Evolutionary conservation across 2,113 vertebrate species (phyloP).

Genomic region (Scomber colias): DNA sequence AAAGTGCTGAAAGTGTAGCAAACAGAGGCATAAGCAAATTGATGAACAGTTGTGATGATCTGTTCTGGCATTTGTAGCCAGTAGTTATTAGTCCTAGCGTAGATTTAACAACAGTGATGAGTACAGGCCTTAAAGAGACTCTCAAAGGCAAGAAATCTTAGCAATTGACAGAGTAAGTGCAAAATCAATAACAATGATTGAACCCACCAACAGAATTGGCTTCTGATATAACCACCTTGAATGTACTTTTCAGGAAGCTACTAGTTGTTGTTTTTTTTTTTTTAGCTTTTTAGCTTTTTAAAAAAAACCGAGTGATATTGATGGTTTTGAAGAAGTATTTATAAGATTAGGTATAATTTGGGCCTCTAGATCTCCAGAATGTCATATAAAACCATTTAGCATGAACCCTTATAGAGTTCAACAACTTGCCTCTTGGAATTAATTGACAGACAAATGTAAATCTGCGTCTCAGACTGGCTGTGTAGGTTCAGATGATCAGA

Average conservation of each 20-base stretch:
- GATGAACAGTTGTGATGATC: background rate
- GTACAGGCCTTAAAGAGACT: background rate
- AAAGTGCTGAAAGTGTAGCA: background rate
- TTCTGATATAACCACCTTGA: too few relatives aligned
- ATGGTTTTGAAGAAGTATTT: background rate
- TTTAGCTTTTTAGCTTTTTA: too few relatives aligned
- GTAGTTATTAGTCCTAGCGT: background rate
- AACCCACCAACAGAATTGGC: too few relatives aligned
- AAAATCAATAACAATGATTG: too few relatives aligned
- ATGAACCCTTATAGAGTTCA: background rate
- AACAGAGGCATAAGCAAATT: background rate
- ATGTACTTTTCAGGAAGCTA: background rate
- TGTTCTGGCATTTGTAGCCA: background rate
- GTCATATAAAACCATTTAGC: background rate
- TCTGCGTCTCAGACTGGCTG: conserved; percentile 6
- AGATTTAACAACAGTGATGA: too few relatives aligned
- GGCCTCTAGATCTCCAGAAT: background rate
- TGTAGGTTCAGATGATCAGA: conserved; percentile 30
- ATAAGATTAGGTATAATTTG: background rate
- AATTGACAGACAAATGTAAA: conserved; percentile 35
- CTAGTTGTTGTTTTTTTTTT: background rate
- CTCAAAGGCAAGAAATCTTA: background rate
- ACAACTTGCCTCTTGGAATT: conserved; percentile 7
- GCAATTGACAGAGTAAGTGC: background rate
- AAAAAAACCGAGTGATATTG: background rate